Percentiles rank a stretch among this genome's conserved stretches.
These are phyloP conservation scores for Thrips palmi DNA, from an alignment of 1,140 invertebrate species.

Conservation along the genomic window DNA sequence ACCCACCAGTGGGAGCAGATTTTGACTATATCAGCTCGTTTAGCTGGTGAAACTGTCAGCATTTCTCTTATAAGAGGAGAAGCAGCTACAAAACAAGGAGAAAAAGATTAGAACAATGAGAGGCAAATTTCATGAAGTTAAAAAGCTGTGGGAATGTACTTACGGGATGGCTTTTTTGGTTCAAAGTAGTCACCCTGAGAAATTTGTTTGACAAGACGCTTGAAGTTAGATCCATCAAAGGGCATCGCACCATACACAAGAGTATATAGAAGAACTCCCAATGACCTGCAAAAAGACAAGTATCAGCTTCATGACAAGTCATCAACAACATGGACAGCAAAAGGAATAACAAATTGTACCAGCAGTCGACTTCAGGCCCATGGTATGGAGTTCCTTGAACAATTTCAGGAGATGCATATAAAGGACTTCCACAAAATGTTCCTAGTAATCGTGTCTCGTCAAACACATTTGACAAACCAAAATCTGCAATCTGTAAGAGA, in stretches of 20 bases:
- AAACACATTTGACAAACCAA: constrained; percentile 96
- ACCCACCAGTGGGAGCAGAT: constrained; percentile 92
- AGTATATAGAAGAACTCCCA: constrained; percentile 94
- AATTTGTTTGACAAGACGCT: constrained; percentile 90
- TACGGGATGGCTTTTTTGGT: constrained; percentile 69
- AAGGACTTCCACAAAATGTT: constrained; percentile 94
- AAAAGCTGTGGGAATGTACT: constrained; percentile 1
- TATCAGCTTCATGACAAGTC: constrained; percentile 5
- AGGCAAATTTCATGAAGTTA: constrained; percentile 11
- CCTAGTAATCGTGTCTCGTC: constrained; percentile 70
- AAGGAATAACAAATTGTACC: constrained; percentile 18
- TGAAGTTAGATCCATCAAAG: constrained; percentile 97
- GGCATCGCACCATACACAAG: constrained; percentile 99
- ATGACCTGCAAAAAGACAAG: constrained; percentile 69
- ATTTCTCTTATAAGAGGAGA: constrained; percentile 87
- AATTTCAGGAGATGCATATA: constrained; percentile 98
- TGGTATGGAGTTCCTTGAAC: constrained; percentile 94
- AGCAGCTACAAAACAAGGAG: constrained; percentile 43
- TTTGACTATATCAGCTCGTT: constrained; percentile 80
- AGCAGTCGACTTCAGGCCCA: constrained; percentile 68
- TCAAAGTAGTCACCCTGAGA: constrained; percentile 94
- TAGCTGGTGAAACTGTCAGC: constrained; percentile 75
- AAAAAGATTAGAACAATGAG: constrained; percentile 4
- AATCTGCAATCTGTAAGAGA: constrained; percentile 78
- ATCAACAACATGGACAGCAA: constrained; percentile 9